A percentile compares a stretch with the other conserved stretches of the same genome.
Evolutionary conservation across 2,797 vertebrate species (phyloP).

Genomic region (Amblyopsis hoosieri): DNA sequence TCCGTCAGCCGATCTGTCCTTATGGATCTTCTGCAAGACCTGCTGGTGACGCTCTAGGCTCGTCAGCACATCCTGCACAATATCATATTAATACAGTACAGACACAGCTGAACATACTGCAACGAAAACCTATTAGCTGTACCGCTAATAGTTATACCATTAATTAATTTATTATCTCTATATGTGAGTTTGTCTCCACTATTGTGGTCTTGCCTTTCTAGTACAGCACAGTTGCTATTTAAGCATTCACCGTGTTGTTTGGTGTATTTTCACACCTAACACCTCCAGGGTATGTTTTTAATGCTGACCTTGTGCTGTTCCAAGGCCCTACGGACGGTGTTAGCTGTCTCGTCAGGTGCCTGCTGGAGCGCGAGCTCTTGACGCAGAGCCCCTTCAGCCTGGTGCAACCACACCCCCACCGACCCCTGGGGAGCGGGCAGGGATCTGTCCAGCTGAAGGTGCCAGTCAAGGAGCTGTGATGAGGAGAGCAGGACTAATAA

Average conservation of each 20-base stretch:
- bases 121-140: too few relatives aligned
- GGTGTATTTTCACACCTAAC: too few relatives aligned
- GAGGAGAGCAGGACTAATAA: constrained; percentile 3
- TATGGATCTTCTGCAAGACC: constrained; percentile 89
- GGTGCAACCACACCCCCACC: constrained; percentile 90
- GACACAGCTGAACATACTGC: too few relatives aligned
- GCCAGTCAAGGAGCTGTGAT: constrained; percentile 91
- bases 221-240: too few relatives aligned
- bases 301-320: constrained; percentile 90
- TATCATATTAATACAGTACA: neutral
- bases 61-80: constrained; percentile 85
- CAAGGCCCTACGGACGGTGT: constrained; percentile 83
- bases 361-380: constrained; percentile 87
- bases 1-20: constrained; percentile 87
- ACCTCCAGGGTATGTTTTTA: neutral
- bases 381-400: constrained; percentile 86
- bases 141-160: too few relatives aligned
- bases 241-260: too few relatives aligned
- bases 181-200: too few relatives aligned
- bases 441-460: constrained; percentile 88
- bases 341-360: constrained; percentile 87
- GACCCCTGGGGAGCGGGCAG: constrained; percentile 89
- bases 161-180: too few relatives aligned
- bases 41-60: constrained; percentile 88
- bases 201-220: too few relatives aligned